Evolutionary conservation across 2,888 invertebrate genomes (phyloP), one percentile per base, ranked within the genome.

Genomic region (Hipparchia semele): DNA sequence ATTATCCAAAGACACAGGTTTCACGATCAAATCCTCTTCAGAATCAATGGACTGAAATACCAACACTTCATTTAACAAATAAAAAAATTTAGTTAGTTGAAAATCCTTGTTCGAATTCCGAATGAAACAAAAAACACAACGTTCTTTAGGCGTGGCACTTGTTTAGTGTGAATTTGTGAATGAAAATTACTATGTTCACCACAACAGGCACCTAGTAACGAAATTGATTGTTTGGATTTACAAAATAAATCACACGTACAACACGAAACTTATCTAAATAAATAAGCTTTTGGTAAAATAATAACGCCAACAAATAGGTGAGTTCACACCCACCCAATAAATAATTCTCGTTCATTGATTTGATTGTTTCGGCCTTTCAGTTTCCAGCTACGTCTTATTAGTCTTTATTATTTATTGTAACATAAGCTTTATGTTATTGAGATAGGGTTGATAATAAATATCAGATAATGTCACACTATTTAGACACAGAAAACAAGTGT

Each of bases 1-100:
- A 89, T 96, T 95, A 79, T 94, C 95, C 78, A 95, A 89, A 81
- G 95, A 95, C 80, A 95, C 95, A 75, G 97, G 97, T 82, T 95
- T 95, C 75, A 96, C 94, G 76, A 95, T 90, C 82, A 94, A 87
- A 82, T 93, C 92, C 80, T 92, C 92, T 78, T 93, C 94, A 49
- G 87, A 89, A 79, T 92, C 91, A 78, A 87, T 84, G 73, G 90
- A 89, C 94, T 94, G 89, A 72, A 92, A 92, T 78, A 83, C 85
- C 80, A 87, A 84, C 82, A 87, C 80, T 82, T 60, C 56, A 39
- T 68, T 10, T 23, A 23, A 23, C 23, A 23, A 39, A 39, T 39
- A 39, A 58, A 68, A 65, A 65, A 70, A n/a, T 56, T 49, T 49
- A 6, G 49, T 49, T 49, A 8, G 8, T 51, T 60, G 10, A 68